phyloP scores from a whole-genome alignment of 1,140 invertebrate genomes.

The Antheraea mylitta region DNA sequence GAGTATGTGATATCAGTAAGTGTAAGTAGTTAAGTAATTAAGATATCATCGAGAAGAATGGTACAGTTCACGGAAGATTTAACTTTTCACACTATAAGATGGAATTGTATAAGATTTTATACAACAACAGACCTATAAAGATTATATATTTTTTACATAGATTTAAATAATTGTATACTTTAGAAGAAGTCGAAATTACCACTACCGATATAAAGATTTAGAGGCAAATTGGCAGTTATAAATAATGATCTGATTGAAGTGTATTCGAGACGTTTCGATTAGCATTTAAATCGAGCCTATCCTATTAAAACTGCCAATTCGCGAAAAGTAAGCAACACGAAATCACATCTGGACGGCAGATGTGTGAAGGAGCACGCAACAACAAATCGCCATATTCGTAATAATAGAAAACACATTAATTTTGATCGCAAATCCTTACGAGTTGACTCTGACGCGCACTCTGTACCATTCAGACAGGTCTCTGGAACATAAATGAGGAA shows the following conservation, averaged over 20 bases:
- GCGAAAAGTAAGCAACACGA: slow-evolving; percentile 61
- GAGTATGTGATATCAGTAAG: slow-evolving; percentile 8
- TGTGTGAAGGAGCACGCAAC: slow-evolving; percentile 72
- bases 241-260: slow-evolving; percentile 2
- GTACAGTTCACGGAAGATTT: slow-evolving; percentile 16
- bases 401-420: slow-evolving; percentile 67
- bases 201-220: slow-evolving; percentile 40
- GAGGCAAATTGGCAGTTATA: slow-evolving; percentile 68
- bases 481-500: slow-evolving; percentile 87
- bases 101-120: background rate
- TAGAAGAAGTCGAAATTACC: slow-evolving; percentile 41
- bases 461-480: slow-evolving; percentile 86
- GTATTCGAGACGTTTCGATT: background rate
- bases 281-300: background rate
- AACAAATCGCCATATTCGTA: slow-evolving; percentile 68
- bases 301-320: slow-evolving; percentile 67
- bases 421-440: slow-evolving; percentile 81
- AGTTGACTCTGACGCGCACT: slow-evolving; percentile 87
- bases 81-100: background rate
- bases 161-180: slow-evolving; percentile 25
- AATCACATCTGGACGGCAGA: slow-evolving; percentile 74
- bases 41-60: slow-evolving; percentile 13
- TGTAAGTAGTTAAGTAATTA: slow-evolving; percentile 4
- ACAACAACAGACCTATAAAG: background rate
- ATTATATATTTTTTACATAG: slow-evolving; percentile 5